phyloP scores from a whole-genome alignment of 2,113 vertebrate genomes.

The Notothenia coriiceps region DNA sequence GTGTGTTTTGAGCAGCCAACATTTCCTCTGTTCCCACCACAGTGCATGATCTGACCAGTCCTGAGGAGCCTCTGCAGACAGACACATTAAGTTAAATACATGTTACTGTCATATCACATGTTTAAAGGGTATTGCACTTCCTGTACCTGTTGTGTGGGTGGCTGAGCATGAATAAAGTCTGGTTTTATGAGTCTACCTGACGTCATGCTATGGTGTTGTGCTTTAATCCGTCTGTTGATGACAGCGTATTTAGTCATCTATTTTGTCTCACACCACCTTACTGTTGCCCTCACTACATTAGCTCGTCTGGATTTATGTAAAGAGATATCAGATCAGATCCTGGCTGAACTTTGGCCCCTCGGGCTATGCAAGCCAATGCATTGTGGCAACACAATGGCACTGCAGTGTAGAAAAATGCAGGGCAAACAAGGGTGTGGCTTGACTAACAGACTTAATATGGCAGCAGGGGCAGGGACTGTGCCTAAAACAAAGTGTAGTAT shows the following conservation, averaged over 20 bases:
- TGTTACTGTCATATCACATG: constrained; percentile 4
- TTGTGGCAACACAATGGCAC: constrained; percentile 66
- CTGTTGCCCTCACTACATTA: neutral
- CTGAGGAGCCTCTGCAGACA: constrained; percentile 85
- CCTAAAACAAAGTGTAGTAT: neutral
- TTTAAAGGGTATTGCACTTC: constrained; percentile 4
- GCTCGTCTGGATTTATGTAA: constrained; percentile 7
- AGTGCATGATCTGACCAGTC: constrained; percentile 98
- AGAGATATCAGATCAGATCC: constrained; percentile 29
- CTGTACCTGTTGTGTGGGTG: constrained; percentile 14
- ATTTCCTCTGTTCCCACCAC: constrained; percentile 96
- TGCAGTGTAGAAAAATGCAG: constrained; percentile 43
- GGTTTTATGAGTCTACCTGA: constrained; percentile 64
- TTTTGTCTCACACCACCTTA: constrained; percentile 34
- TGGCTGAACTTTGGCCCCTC: constrained; percentile 75
- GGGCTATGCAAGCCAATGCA: constrained; percentile 28
- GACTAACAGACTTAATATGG: constrained; percentile 16
- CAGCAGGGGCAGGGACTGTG: neutral
- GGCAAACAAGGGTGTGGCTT: constrained; percentile 78
- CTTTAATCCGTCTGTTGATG: constrained; percentile 49
- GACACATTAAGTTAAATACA: constrained; percentile 6
- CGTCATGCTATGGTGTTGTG: constrained; percentile 55
- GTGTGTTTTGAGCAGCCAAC: constrained; percentile 96
- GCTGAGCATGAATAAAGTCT: constrained; percentile 15
- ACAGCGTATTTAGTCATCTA: constrained; percentile 60